Base-by-base conservation (phyloP, 2,888 invertebrate genomes). In the Phlogophora meticulosa region DNA sequence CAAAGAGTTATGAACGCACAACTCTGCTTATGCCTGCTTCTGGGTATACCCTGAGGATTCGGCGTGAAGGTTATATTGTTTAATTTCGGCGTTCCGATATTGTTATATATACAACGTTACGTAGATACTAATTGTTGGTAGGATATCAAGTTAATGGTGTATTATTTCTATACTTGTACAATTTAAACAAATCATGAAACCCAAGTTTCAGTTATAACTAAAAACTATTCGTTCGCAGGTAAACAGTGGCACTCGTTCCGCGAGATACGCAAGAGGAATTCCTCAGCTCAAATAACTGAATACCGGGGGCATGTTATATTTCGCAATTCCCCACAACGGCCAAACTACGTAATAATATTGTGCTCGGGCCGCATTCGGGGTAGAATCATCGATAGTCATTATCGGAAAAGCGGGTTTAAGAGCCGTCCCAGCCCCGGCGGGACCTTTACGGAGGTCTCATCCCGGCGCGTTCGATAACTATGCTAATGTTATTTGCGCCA, bases 401-500 rank as follows among this genome's bases (percentile, higher is more conserved):
- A 95, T 95, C 92, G 94, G 92, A 91, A 92, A 94, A 93, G 93
- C 92, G 94, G 92, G 94, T 93, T 93, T 94, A 93, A 95, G 93
- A 94, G 93, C 90, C 92, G 90, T 91, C 90, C 91, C 90, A 87
- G 89, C 89, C 94, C 93, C 94, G 83, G 78, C 85, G 94, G 94
- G 93, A 93, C 94, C 93, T 91, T 94, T 94, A 92, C 92, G 87
- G 87, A 92, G 93, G 94, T 93, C 94, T 93, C 94, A 94, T 94
- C 94, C 92, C 92, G 85, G 88, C 91, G 91, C 92, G 92, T 93
- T 93, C 94, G 93, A 95, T 95, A 94, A 94, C 94, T 95, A 95
- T 95, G 95, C 94, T 95, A 95, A 95, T 95, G 94, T 94, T 95
- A 95, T 95, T 94, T 94, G 94, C 91, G 92, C 92, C 93, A 92